These are phyloP conservation scores for Omphaloscelis lunosa DNA, from an alignment of 2,888 invertebrate species.

Conservation along the genomic window DNA sequence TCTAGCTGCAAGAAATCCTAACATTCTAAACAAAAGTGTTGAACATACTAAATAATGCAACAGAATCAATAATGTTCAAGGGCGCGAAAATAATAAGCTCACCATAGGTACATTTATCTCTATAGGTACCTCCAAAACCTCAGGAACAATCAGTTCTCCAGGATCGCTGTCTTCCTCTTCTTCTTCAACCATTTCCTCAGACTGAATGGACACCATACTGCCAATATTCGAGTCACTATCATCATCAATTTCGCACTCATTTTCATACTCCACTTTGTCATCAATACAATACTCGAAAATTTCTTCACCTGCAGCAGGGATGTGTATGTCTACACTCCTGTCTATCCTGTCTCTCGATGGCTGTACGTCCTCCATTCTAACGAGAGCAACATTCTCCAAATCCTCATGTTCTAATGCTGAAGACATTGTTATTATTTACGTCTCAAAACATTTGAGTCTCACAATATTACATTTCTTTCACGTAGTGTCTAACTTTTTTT, in stretches of 20 bases:
- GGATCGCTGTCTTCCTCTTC: slow-evolving; percentile 61
- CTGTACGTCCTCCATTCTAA: slow-evolving; percentile 86
- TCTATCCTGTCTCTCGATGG: slow-evolving; percentile 77
- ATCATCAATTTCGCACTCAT: slow-evolving; percentile 75
- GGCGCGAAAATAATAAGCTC: slow-evolving; percentile 52
- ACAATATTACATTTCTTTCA: slow-evolving; percentile 43
- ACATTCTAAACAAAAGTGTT: neutral
- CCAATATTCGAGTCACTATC: slow-evolving; percentile 83
- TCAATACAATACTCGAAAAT: slow-evolving; percentile 75
- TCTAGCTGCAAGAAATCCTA: neutral
- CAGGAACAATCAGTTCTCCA: slow-evolving; percentile 76
- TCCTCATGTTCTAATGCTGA: slow-evolving; percentile 82
- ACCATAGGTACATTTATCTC: slow-evolving; percentile 59
- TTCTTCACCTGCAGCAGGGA: slow-evolving; percentile 59
- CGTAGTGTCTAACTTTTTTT: neutral
- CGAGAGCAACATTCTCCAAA: slow-evolving; percentile 82
- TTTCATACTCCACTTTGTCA: slow-evolving; percentile 73
- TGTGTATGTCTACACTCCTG: slow-evolving; percentile 65
- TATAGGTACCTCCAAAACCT: slow-evolving; percentile 57
- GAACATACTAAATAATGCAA: neutral
- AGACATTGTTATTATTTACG: slow-evolving; percentile 75
- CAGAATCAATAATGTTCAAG: slow-evolving; percentile 14
- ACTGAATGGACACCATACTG: slow-evolving; percentile 82
- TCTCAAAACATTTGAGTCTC: slow-evolving; percentile 65
- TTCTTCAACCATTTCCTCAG: slow-evolving; percentile 76